phyloP scores from a whole-genome alignment of 2,888 invertebrate genomes.

The Luperina testacea region DNA sequence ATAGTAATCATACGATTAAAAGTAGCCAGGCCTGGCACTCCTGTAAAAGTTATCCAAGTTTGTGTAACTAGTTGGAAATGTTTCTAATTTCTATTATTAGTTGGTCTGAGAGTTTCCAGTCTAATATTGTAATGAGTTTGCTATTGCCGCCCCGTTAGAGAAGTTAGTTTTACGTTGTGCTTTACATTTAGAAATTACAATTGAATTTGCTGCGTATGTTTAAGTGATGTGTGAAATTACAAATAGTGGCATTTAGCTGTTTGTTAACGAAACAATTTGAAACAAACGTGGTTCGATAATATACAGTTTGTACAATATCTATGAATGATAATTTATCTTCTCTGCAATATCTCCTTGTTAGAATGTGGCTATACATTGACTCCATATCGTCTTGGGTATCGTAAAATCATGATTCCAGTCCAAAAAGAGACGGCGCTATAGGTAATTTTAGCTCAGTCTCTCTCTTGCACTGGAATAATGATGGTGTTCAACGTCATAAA shows the following conservation, averaged over 20 bases:
- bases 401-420: not conserved
- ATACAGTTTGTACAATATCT: not conserved
- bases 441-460: not conserved
- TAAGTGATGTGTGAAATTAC: slow-evolving; percentile 23
- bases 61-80: slow-evolving; percentile 51
- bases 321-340: slow-evolving; percentile 2
- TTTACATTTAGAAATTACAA: slow-evolving; percentile 47
- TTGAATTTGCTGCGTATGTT: slow-evolving; percentile 30
- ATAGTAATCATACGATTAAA: slow-evolving; percentile 31
- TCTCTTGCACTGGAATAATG: not conserved
- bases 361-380: not conserved
- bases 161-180: slow-evolving; percentile 51
- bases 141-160: slow-evolving; percentile 33
- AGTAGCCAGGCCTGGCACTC: slow-evolving; percentile 34
- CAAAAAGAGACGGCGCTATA: not conserved
- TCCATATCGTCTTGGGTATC: slow-evolving; percentile 7
- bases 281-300: not conserved
- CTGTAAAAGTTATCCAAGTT: slow-evolving; percentile 40
- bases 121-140: slow-evolving; percentile 62
- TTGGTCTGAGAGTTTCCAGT: slow-evolving; percentile 41
- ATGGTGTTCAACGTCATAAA: not conserved
- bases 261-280: not conserved
- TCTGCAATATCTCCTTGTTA: too few species aligned
- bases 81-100: slow-evolving; percentile 62
- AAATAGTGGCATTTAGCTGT: not conserved